A percentile compares a stretch with the other conserved stretches of the same genome.
These are phyloP conservation scores for Drosophila pseudotakahashii DNA, from an alignment of 2,888 invertebrate genomes.

Conservation along the genomic window DNA sequence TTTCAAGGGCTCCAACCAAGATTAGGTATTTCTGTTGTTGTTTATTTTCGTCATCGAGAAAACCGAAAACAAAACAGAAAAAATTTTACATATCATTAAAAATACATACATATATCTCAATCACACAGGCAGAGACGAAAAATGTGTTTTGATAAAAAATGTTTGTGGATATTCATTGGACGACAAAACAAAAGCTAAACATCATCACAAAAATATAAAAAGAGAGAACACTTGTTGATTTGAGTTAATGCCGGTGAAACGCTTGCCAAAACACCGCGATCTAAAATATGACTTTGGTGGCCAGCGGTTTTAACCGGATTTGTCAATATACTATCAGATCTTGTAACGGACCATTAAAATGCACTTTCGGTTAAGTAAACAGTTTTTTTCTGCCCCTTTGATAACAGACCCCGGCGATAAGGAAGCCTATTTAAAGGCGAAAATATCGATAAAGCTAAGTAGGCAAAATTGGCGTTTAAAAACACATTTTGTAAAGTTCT, in stretches of 20 bases:
- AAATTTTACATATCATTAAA: constrained; percentile 20
- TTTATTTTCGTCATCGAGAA: constrained; percentile 42
- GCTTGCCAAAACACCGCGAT: constrained; percentile 4
- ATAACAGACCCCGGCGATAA: constrained; percentile 34
- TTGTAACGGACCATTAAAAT: constrained; percentile 37
- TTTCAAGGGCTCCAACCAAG: constrained; percentile 29
- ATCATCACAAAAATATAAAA: constrained; percentile 11
- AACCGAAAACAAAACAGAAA: constrained; percentile 18
- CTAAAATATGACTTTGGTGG: constrained; percentile 9
- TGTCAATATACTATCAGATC: constrained; percentile 15
- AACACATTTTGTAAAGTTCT: constrained; percentile 47
- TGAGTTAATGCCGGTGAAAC: constrained; percentile 2
- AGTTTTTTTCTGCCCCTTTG: neutral
- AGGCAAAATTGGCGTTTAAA: constrained; percentile 49
- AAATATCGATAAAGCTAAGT: constrained; percentile 60
- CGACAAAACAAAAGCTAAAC: constrained; percentile 32
- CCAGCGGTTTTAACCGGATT: constrained; percentile 25
- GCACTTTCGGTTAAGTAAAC: constrained; percentile 31
- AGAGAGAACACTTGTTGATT: constrained; percentile 22
- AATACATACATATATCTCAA: constrained; percentile 4
- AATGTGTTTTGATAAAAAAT: constrained; percentile 26
- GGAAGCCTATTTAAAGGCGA: constrained; percentile 40
- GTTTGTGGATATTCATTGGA: constrained; percentile 33
- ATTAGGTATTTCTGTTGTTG: constrained; percentile 20
- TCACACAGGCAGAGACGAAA: neutral